Conservation (phyloP, 2,113 vertebrate genomes). For the Oceanodroma tethys region DNA sequence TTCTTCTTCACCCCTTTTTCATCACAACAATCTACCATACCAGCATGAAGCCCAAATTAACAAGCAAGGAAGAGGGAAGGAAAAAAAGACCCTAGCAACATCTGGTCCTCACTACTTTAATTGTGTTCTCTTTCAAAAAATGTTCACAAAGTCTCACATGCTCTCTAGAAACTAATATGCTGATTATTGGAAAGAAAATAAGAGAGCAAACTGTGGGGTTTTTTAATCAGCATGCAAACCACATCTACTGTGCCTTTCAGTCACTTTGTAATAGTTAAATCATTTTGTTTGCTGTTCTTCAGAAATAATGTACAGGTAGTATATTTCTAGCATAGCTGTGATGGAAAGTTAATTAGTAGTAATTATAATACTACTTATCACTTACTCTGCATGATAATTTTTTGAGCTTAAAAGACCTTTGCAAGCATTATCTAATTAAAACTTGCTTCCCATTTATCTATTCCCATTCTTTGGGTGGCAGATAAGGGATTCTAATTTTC, state of each 20-base stretch:
- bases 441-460: not conserved
- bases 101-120: not conserved
- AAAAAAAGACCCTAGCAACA: not conserved
- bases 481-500: not conserved
- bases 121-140: not conserved
- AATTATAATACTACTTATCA: not conserved
- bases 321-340: not conserved
- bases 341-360: constrained; percentile 22
- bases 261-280: not conserved
- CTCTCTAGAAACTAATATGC: not conserved
- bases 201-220: not conserved
- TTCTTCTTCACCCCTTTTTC: not conserved
- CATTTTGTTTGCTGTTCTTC: not conserved
- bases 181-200: not conserved
- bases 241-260: not conserved
- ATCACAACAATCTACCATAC: not conserved
- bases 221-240: not conserved
- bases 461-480: not conserved
- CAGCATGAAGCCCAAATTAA: not conserved
- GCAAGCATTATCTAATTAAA: not conserved
- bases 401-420: not conserved
- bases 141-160: not conserved
- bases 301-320: not conserved
- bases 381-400: not conserved
- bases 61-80: not conserved